These are phyloP conservation scores for Caranx melampygus DNA, from an alignment of 2,113 vertebrate species.

Conservation along the genomic window DNA sequence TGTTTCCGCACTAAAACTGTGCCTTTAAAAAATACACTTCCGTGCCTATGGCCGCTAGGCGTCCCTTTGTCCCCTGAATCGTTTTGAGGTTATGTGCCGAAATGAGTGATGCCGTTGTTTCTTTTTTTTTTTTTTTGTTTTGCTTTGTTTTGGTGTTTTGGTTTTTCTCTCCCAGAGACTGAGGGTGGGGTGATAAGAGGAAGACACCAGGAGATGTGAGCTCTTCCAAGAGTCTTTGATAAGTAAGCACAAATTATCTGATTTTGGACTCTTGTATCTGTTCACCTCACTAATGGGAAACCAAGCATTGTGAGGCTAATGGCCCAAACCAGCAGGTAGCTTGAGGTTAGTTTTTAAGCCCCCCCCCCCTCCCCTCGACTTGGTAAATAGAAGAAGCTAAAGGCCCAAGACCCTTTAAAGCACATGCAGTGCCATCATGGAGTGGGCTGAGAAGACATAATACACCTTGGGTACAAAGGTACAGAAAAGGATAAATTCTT, in stretches of 20 bases:
- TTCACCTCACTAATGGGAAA: neutral
- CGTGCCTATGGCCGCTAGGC: neutral
- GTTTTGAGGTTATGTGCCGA: neutral
- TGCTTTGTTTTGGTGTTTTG: too few relatives aligned
- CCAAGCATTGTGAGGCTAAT: neutral
- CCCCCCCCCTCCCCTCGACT: neutral
- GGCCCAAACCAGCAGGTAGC: neutral
- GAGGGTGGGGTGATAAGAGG: neutral
- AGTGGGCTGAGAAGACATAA: neutral
- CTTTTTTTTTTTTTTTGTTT: too few relatives aligned
- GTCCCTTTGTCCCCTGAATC: neutral
- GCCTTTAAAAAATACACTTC: conserved; percentile 33
- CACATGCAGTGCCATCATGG: neutral
- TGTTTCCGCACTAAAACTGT: conserved; percentile 76
- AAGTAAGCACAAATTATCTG: neutral
- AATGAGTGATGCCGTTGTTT: neutral
- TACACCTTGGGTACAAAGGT: neutral
- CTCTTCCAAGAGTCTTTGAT: neutral
- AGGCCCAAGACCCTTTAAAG: neutral
- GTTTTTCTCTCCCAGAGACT: neutral
- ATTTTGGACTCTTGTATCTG: neutral
- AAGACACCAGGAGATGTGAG: neutral
- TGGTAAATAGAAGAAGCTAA: neutral
- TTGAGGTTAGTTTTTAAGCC: neutral
- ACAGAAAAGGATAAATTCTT: neutral